Evolutionary conservation across 2,113 vertebrate genomes (phyloP).

Genomic region (Hippocampus zosterae): DNA sequence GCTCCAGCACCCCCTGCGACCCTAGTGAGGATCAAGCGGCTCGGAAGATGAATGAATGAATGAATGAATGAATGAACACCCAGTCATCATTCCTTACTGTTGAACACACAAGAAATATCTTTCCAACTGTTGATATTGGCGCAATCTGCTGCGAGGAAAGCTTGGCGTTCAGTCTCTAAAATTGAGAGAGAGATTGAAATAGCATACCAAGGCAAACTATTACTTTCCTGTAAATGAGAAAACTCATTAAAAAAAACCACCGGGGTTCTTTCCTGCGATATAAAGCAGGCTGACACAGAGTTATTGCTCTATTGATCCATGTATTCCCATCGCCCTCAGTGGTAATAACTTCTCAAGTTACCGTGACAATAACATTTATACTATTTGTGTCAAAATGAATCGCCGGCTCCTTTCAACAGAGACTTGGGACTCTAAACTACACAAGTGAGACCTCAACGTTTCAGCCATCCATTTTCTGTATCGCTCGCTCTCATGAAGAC

Average conservation of each 20-base stretch:
- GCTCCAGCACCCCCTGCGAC: too few relatives aligned
- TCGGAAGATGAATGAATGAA: too few relatives aligned
- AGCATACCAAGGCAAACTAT: background rate
- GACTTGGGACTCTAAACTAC: background rate
- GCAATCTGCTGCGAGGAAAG: background rate
- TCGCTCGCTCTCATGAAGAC: background rate
- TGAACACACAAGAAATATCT: background rate
- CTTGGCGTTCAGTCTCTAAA: background rate
- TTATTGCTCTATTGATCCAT: constrained; percentile 2
- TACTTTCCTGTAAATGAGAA: background rate
- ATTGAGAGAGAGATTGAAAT: background rate
- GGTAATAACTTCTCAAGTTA: background rate
- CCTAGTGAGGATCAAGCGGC: too few relatives aligned
- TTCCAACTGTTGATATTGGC: background rate
- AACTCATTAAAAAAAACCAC: background rate
- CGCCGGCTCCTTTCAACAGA: background rate
- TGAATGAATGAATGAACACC: too few relatives aligned
- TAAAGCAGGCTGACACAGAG: background rate
- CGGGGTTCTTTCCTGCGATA: background rate
- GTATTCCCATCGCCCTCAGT: background rate
- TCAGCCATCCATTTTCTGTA: background rate
- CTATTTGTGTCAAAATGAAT: background rate
- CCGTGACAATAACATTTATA: background rate
- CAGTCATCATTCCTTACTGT: background rate
- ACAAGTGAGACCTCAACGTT: background rate